A percentile compares a stretch with the other conserved stretches of the same genome.
These are phyloP conservation scores for Myiozetetes cayanensis DNA, from an alignment of 2,113 vertebrate genomes.

Conservation along the genomic window DNA sequence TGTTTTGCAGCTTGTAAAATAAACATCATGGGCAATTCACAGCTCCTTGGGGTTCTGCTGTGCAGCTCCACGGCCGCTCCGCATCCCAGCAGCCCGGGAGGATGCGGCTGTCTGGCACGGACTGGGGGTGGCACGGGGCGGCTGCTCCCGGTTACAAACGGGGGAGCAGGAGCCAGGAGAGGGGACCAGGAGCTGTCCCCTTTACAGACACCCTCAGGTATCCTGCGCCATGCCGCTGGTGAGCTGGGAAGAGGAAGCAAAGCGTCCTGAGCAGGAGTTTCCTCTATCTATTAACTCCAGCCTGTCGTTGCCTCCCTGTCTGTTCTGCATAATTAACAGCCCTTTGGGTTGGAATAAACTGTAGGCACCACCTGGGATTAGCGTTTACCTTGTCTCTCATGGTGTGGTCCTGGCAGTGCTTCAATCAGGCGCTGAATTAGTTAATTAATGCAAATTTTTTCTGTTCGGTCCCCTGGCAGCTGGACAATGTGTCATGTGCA, in stretches of 20 bases:
- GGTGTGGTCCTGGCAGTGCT: neutral
- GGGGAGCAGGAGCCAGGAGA: neutral
- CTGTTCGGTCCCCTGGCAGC: neutral
- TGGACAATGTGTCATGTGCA: neutral
- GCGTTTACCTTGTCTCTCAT: neutral
- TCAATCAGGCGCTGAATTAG: neutral
- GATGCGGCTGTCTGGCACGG: neutral
- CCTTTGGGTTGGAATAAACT: neutral
- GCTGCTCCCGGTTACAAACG: neutral
- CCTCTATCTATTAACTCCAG: neutral
- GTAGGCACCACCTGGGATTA: neutral
- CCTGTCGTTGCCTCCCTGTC: neutral
- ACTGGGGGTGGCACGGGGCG: accelerated
- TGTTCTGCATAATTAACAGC: neutral
- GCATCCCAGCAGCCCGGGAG: neutral
- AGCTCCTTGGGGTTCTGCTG: neutral
- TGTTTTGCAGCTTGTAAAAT: conserved; percentile 16
- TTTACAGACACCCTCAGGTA: neutral
- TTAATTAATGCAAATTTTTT: neutral
- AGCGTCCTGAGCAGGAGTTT: neutral
- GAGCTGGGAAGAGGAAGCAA: neutral
- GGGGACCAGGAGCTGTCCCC: neutral
- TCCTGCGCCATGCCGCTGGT: accelerated
- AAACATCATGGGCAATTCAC: conserved; percentile 12
- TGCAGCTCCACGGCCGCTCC: neutral